Evolutionary conservation across 2,797 vertebrate genomes (phyloP), one percentile per base, ranked within the genome.

Genomic region (Sebastes miniatus): DNA sequence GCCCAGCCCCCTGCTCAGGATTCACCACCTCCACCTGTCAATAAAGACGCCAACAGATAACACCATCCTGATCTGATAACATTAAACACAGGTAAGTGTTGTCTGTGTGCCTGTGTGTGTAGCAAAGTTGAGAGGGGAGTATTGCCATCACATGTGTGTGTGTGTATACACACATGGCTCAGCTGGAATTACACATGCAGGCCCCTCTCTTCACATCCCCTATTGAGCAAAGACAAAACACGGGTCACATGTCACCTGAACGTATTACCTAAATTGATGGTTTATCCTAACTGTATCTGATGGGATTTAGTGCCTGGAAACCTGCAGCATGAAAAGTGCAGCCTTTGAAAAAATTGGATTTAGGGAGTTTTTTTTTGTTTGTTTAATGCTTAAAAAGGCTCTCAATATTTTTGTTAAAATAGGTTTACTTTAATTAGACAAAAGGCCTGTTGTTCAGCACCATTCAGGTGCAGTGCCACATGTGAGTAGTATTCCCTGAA

Each of bases 231-330:
- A 93, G 74, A 91, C 84, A 90, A 90, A 93, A 91, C 85, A 88
- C 74, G 77, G 69, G 88, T 91, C 87, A 90, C 91, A 86, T 92
- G 92, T 89, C 88, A 88, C 87, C 87, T 91, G 67, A 86, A 80
- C 82, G 89, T 87, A 90, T 90, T 76, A 77, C 36, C 79, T 75
- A 80, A 91, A 90, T 81, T 90, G 77, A 78, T 83, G 81, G 85
- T 83, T 87, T 77, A 70, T 76, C 27, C 66, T 24, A 63, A 83
- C 77, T 89, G 76, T 74, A 79, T 67, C 62, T 77, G 79, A 78
- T 82, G 54, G 85, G 84, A 85, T 92, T 82, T 77, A 77, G 77
- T 76, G 58, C 77, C 73, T 77, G 64, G 71, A 88, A 88, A 85
- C 78, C 75, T 79, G 71, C 76, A 83, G 63, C 76, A 72, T 80